Conservation (phyloP, 2,113 vertebrate genomes). For the Rutilus rutilus region DNA sequence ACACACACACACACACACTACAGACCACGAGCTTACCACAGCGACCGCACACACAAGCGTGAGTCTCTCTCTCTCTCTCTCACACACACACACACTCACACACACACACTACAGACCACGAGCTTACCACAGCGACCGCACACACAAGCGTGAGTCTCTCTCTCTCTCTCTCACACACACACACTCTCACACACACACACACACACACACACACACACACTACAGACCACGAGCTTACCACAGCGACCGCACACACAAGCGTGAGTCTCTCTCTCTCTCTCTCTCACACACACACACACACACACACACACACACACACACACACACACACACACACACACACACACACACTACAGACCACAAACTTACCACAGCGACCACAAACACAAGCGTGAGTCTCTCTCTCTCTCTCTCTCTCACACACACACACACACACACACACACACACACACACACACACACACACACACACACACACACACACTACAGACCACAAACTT, state of each 20-base stretch:
- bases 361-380: slow-evolving; percentile 65
- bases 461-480: too few relatives aligned
- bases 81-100: background rate
- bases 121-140: slow-evolving; percentile 70
- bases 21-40: slow-evolving; percentile 74
- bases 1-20: slow-evolving; percentile 73
- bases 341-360: slow-evolving; percentile 64
- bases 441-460: too few relatives aligned
- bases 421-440: background rate
- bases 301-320: slow-evolving; percentile 43
- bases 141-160: slow-evolving; percentile 84
- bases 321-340: too few relatives aligned
- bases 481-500: slow-evolving; percentile 64
- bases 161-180: slow-evolving; percentile 73
- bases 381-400: slow-evolving; percentile 86
- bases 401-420: background rate
- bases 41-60: slow-evolving; percentile 89
- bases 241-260: too few relatives aligned
- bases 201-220: background rate
- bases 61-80: slow-evolving; percentile 61
- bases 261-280: background rate
- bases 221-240: too few relatives aligned
- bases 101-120: slow-evolving; percentile 64
- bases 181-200: too few relatives aligned
- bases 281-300: too few relatives aligned